These are phyloP conservation scores for Xestobium rufovillosum DNA, from an alignment of 2,888 invertebrate species.

Conservation along the genomic window DNA sequence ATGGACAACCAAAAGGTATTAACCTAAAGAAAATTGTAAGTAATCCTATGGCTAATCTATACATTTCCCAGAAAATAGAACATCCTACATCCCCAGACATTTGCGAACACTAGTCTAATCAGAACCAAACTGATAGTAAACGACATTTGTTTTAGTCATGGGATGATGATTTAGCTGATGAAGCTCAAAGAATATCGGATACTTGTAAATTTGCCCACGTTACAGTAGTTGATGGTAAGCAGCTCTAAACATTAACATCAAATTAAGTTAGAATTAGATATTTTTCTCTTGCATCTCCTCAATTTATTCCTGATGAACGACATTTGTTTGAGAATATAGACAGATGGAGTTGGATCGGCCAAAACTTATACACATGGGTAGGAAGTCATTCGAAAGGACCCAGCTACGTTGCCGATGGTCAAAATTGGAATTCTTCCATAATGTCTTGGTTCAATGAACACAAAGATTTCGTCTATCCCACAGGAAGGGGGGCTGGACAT, in stretches of 20 bases:
- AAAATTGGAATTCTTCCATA: constrained; percentile 15
- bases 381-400: too few species aligned
- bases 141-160: constrained; percentile 8
- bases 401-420: neutral
- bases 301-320: too few species aligned
- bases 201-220: constrained; percentile 13
- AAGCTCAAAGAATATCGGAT: constrained; percentile 12
- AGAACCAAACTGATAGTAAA: neutral
- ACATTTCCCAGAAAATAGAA: too few species aligned
- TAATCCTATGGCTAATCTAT: constrained; percentile 23
- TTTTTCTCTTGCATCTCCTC: too few species aligned
- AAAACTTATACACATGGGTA: constrained; percentile 18
- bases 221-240: constrained; percentile 11
- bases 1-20: constrained; percentile 65
- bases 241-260: too few species aligned
- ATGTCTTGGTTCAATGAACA: constrained; percentile 20
- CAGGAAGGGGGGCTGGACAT: constrained; percentile 18
- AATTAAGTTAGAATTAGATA: too few species aligned
- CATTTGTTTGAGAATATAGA: too few species aligned
- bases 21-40: constrained; percentile 75
- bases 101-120: constrained; percentile 23
- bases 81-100: too few species aligned
- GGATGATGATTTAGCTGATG: constrained; percentile 10
- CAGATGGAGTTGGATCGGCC: constrained; percentile 16
- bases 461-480: constrained; percentile 15